phyloP scores from a whole-genome alignment of 2,797 vertebrate species.

The Leuciscus waleckii region DNA sequence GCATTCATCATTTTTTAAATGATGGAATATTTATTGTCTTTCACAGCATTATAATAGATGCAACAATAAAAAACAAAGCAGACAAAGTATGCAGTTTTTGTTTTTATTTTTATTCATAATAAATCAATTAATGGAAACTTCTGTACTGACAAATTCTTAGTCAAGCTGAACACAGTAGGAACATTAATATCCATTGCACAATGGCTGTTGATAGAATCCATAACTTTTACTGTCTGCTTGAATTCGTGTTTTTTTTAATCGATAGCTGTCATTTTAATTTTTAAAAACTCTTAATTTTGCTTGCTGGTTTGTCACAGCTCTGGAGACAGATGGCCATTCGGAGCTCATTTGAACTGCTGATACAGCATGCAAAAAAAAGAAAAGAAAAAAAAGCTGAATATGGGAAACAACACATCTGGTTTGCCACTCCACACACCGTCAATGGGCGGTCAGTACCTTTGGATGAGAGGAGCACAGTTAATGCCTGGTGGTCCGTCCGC shows the following conservation, averaged over 20 bases:
- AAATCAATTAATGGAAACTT: background rate
- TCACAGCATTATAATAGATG: conserved; percentile 5
- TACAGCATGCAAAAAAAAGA: conserved; percentile 21
- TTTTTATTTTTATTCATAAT: conserved; percentile 8
- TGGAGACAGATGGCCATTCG: conserved; percentile 18
- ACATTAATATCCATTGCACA: background rate
- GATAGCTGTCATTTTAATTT: conserved; percentile 20
- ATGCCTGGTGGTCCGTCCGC: too few relatives aligned
- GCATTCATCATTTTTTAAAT: conserved; percentile 9
- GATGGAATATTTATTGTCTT: background rate
- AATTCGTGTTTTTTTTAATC: conserved; percentile 14
- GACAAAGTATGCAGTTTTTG: background rate
- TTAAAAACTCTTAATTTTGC: conserved; percentile 38
- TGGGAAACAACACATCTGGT: conserved; percentile 42
- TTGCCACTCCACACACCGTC: background rate
- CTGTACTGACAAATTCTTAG: background rate
- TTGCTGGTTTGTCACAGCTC: conserved; percentile 16
- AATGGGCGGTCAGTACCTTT: too few relatives aligned
- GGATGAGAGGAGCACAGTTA: too few relatives aligned
- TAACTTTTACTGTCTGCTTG: conserved; percentile 15
- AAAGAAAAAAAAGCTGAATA: background rate
- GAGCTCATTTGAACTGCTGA: conserved; percentile 34
- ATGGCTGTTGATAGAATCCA: background rate
- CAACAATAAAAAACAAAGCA: background rate
- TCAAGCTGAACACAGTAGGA: background rate